These are phyloP conservation scores for Passer montanus DNA, from an alignment of 2,113 vertebrate species.

Conservation along the genomic window DNA sequence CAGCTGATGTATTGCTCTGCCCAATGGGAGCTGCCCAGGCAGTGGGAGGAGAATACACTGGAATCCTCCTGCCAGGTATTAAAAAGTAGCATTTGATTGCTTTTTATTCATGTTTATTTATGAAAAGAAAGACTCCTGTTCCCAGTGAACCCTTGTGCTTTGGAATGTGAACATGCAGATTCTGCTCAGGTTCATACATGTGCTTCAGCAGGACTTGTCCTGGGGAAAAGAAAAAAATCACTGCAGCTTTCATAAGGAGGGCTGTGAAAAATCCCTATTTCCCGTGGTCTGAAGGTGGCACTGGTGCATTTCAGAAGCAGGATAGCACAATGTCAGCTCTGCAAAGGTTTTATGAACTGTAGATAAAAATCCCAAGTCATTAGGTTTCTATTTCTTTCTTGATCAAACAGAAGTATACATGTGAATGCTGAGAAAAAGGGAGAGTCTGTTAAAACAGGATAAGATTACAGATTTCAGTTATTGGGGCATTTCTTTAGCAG, in stretches of 20 bases:
- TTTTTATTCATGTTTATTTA: neutral
- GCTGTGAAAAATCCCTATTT: neutral
- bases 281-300: slow-evolving; percentile 61
- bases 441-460: slow-evolving; percentile 39
- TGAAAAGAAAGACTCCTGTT: neutral
- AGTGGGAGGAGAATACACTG: neutral
- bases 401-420: slow-evolving; percentile 8
- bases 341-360: neutral
- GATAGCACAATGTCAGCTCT: neutral
- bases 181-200: neutral
- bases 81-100: neutral
- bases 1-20: neutral
- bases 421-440: slow-evolving; percentile 42
- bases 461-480: slow-evolving; percentile 40
- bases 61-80: neutral
- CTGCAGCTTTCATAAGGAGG: neutral
- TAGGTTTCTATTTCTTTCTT: slow-evolving; percentile 47
- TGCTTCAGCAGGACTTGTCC: neutral
- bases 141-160: neutral
- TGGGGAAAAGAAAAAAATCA: neutral
- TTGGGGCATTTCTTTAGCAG: slow-evolving; percentile 14
- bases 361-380: slow-evolving; percentile 39
- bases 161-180: neutral
- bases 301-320: slow-evolving; percentile 39
- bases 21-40: neutral